phyloP scores from a whole-genome alignment of 2,797 vertebrate genomes.

The Periparus ater region DNA sequence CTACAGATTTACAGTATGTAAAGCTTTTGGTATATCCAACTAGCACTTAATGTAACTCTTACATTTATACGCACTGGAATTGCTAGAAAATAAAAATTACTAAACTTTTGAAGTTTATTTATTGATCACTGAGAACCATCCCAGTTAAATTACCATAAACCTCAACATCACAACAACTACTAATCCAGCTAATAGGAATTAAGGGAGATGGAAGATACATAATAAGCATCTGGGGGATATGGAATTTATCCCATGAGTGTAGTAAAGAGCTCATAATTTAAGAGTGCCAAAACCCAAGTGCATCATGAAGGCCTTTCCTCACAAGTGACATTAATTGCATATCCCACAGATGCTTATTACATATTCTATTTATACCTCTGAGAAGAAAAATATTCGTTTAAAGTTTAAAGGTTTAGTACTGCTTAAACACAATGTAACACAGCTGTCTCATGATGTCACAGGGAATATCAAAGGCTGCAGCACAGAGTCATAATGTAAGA shows the following conservation, averaged over 20 bases:
- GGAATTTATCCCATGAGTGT: slow-evolving; percentile 74
- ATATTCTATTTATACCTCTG: slow-evolving; percentile 74
- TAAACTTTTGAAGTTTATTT: slow-evolving; percentile 74
- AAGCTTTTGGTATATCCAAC: slow-evolving; percentile 10
- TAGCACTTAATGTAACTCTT: slow-evolving; percentile 4
- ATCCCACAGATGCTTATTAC: slow-evolving; percentile 76
- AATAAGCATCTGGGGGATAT: slow-evolving; percentile 73
- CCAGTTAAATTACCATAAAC: slow-evolving; percentile 74
- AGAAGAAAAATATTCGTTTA: slow-evolving; percentile 73
- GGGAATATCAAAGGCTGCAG: slow-evolving; percentile 60
- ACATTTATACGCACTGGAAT: slow-evolving; percentile 11
- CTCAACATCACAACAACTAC: slow-evolving; percentile 71
- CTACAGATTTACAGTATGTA: neutral
- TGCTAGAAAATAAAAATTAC: slow-evolving; percentile 54
- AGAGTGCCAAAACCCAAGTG: slow-evolving; percentile 75
- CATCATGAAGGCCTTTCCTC: slow-evolving; percentile 75
- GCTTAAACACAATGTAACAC: slow-evolving; percentile 70
- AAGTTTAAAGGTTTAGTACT: slow-evolving; percentile 74
- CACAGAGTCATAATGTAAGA: slow-evolving; percentile 30
- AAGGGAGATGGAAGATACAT: slow-evolving; percentile 72
- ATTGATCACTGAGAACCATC: slow-evolving; percentile 68
- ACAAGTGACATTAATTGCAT: slow-evolving; percentile 76
- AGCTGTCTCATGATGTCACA: slow-evolving; percentile 70
- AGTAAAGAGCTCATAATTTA: slow-evolving; percentile 74
- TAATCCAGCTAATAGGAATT: slow-evolving; percentile 76